These are phyloP conservation scores for Abrostola triplasia DNA, from an alignment of 2,888 invertebrate genomes.

Conservation along the genomic window DNA sequence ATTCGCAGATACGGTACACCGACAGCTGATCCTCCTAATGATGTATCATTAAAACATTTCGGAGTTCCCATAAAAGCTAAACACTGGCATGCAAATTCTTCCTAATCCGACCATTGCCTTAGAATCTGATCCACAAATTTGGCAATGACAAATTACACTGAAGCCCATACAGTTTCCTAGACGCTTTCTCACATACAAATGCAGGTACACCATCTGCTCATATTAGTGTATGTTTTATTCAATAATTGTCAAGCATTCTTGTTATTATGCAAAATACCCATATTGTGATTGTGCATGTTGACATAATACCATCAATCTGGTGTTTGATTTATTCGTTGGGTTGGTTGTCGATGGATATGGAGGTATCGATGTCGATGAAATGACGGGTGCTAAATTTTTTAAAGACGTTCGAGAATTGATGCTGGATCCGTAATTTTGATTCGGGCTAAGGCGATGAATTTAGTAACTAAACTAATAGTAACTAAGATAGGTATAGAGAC, in stretches of 20 bases:
- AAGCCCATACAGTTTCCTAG: conserved; percentile 51
- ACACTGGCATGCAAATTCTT: conserved; percentile 40
- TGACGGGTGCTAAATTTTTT: background rate
- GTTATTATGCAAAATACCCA: conserved; percentile 83
- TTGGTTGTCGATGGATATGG: conserved; percentile 28
- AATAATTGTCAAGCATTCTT: conserved; percentile 81
- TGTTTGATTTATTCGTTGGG: conserved; percentile 79
- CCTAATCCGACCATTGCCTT: conserved; percentile 61
- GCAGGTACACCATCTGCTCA: conserved; percentile 69
- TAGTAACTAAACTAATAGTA: too few species aligned
- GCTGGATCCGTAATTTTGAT: background rate
- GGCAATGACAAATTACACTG: conserved; percentile 82
- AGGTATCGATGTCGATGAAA: conserved; percentile 54
- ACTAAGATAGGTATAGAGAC: too few species aligned
- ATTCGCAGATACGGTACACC: background rate
- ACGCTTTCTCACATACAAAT: conserved; percentile 77
- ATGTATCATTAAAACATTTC: conserved; percentile 44
- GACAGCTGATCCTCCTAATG: conserved; percentile 46
- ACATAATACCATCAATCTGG: conserved; percentile 87
- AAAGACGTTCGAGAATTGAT: too few species aligned
- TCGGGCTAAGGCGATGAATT: background rate
- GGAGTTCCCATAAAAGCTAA: conserved; percentile 52
- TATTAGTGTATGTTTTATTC: conserved; percentile 79
- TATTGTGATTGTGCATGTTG: conserved; percentile 84
- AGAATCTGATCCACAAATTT: conserved; percentile 61